These are phyloP conservation scores for Cristatella mucedo DNA, from an alignment of 2,888 invertebrate species.

Conservation along the genomic window DNA sequence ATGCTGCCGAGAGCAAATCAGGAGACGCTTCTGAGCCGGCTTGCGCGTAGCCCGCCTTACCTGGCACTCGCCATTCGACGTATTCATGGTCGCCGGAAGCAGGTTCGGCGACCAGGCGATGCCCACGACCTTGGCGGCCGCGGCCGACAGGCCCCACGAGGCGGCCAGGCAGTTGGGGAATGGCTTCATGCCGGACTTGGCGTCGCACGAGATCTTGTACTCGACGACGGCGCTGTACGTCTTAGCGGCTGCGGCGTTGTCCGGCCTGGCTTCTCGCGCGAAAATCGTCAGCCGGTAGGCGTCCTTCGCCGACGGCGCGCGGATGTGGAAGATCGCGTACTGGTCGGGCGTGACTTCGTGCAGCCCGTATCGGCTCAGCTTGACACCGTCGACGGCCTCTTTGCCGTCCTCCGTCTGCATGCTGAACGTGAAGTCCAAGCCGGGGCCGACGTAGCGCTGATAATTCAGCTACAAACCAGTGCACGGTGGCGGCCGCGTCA, in stretches of 20 bases:
- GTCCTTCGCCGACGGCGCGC: constrained; percentile 30
- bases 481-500: no score
- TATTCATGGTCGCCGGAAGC: no score
- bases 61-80: no score
- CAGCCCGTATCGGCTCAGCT: constrained; percentile 32
- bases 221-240: constrained; percentile 38
- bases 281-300: constrained; percentile 37
- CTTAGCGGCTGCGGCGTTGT: constrained; percentile 30
- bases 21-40: no score
- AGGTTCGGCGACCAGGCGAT: no score
- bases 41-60: no score
- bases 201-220: constrained; percentile 33
- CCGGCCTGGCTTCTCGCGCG: constrained; percentile 34
- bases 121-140: constrained; percentile 26
- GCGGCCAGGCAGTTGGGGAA: constrained; percentile 37
- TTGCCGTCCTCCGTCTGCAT: constrained; percentile 31
- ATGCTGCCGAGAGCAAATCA: no score
- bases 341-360: constrained; percentile 35
- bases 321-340: constrained; percentile 30
- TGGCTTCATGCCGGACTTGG: constrained; percentile 18
- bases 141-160: constrained; percentile 35
- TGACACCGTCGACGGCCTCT: constrained; percentile 26
- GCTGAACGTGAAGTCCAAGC: constrained; percentile 36
- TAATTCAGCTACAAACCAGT: constrained; percentile 11
- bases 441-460: constrained; percentile 19